phyloP scores from a whole-genome alignment of 2,113 vertebrate genomes.

The Rattus norvegicus region DNA sequence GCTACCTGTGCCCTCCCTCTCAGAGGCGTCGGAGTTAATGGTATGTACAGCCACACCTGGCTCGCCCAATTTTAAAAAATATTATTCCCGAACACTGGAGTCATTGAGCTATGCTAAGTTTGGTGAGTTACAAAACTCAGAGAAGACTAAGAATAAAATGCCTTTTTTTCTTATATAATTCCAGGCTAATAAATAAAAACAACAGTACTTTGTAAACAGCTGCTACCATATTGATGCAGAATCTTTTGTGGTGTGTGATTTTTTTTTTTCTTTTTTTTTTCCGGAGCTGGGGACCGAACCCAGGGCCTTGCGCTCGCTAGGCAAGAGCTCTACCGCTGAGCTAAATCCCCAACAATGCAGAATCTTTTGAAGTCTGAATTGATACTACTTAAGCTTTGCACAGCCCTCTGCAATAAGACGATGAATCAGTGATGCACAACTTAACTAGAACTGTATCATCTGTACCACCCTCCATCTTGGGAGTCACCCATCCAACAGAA shows the following conservation, averaged over 20 bases:
- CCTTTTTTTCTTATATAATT: slow-evolving; percentile 7
- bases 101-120: background rate
- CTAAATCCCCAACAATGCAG: no score
- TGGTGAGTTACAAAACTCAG: background rate
- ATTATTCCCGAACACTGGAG: background rate
- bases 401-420: background rate
- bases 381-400: slow-evolving; percentile 19
- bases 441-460: background rate
- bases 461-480: background rate
- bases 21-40: background rate
- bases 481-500: background rate
- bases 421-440: background rate
- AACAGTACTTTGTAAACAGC: background rate
- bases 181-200: slow-evolving; percentile 18
- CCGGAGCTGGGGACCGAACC: no score
- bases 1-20: background rate
- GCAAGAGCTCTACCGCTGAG: no score
- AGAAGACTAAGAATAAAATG: slow-evolving; percentile 13
- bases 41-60: background rate
- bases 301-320: no score
- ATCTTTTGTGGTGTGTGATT: no score
- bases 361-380: slow-evolving; percentile 5
- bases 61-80: background rate
- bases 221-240: background rate
- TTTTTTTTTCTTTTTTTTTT: no score